Evolutionary conservation across 1,140 invertebrate genomes (phyloP), one percentile per base, ranked within the genome.

Genomic region (Oreohelix idahoensis): DNA sequence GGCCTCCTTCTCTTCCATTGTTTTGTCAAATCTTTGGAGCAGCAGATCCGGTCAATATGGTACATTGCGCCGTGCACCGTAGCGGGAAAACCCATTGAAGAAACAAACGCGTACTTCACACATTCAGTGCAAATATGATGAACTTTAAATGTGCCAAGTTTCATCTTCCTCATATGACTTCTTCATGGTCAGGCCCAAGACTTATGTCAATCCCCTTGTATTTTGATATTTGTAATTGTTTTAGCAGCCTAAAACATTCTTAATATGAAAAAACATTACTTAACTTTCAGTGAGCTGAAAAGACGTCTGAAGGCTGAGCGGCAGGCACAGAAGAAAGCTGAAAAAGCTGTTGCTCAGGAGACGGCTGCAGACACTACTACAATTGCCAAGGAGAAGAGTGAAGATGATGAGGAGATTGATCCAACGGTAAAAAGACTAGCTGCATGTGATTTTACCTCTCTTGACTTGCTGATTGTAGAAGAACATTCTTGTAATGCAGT

Each of bases 241-340:
- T 80, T 20, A 1, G 23, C 20, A 10, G 45, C 29, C 17, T 38
- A 36, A 51, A 58, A 29, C 5, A 8, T 45, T 35, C 39, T 32
- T 1, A 2, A 53, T 79, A 36, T 79, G 53, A 26, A 15, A 45
- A 20, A 51, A 36, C 49, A 38, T 15, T 58, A 10, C 11, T n/a
- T 20, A 15, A 23, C 23, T 79, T 71, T 29, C 38, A 99, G 97
- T 95, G 98, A 99, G 93, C 93, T 97, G 78, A 99, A 99, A 93
- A 94, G 97, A 69, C 94, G 96, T 45, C 89, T 96, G 70, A 99
- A 99, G 93, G 96, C 96, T 29, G 96, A 98, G 91, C 96, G 98
- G 90, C 99, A 99, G 91, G 95, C 95, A 15, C 96, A 98, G 91
- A 97, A 98, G 90, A 98, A 98, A 91, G 94, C 95, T n/a, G 96